Evolutionary conservation across 1,140 invertebrate species (phyloP).

Genomic region (Bombyx mori): DNA sequence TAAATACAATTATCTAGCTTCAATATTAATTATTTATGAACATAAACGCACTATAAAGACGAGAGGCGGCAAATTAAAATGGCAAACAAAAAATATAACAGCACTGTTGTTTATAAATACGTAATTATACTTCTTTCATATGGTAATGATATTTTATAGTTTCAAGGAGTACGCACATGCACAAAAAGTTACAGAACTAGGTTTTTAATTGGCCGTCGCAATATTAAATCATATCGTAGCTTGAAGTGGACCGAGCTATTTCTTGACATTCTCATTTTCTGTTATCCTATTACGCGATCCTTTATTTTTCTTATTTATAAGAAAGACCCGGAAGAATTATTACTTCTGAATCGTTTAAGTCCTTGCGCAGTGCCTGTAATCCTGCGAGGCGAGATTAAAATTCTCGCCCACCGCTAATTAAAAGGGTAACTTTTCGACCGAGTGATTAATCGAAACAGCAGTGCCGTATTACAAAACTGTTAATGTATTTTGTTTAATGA

Average conservation of each 20-base stretch:
- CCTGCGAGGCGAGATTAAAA: conserved; percentile 51
- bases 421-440: conserved; percentile 55
- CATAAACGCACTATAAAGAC: conserved; percentile 8
- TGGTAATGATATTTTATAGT: no score
- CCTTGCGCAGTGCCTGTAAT: conserved; percentile 61
- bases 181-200: no score
- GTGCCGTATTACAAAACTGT: no score
- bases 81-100: conserved; percentile 13
- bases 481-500: no score
- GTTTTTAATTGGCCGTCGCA: no score
- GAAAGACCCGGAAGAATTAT: conserved; percentile 61
- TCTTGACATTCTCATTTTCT: background rate
- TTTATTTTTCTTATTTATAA: conserved; percentile 63
- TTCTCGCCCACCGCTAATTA: conserved; percentile 57
- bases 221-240: background rate
- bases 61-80: conserved; percentile 15
- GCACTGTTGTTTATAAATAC: no score
- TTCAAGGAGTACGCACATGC: background rate
- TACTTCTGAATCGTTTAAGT: conserved; percentile 67
- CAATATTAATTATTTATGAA: conserved; percentile 9
- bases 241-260: conserved; percentile 4
- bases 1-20: conserved; percentile 2
- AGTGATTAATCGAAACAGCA: conserved; percentile 46
- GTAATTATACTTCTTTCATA: no score
- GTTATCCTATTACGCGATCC: conserved; percentile 15